Evolutionary conservation across 2,797 vertebrate species (phyloP).

Genomic region (Mus minutoides): DNA sequence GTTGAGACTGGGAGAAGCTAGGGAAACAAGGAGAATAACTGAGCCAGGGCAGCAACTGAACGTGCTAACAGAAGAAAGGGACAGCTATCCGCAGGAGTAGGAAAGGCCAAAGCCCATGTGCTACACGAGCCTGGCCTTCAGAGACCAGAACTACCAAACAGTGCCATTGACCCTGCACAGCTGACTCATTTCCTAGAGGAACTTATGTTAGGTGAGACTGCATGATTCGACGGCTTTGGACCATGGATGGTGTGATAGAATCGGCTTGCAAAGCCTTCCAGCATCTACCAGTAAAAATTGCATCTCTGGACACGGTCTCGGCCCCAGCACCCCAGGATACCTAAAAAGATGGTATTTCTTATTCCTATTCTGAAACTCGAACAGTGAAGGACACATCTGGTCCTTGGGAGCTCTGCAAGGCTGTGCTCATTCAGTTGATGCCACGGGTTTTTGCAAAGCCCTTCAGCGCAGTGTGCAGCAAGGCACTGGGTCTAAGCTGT

Average conservation of each 20-base stretch:
- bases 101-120: neutral
- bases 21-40: neutral
- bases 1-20: neutral
- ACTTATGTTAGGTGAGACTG: constrained; percentile 19
- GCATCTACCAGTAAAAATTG: neutral
- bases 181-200: constrained; percentile 52
- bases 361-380: neutral
- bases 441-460: constrained; percentile 67
- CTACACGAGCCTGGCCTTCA: constrained; percentile 35
- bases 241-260: neutral
- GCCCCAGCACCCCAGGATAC: neutral
- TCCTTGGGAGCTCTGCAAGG: constrained; percentile 23
- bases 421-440: neutral
- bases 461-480: constrained; percentile 32
- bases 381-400: neutral
- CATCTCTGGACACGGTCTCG: neutral
- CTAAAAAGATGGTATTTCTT: neutral
- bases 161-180: neutral
- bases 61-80: neutral
- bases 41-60: neutral
- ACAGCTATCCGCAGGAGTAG: neutral
- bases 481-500: neutral
- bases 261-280: neutral
- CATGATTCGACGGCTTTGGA: constrained; percentile 21
- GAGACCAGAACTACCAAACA: neutral